phyloP scores from a whole-genome alignment of 2,888 invertebrate genomes.

The Meteorus cinctellus region DNA sequence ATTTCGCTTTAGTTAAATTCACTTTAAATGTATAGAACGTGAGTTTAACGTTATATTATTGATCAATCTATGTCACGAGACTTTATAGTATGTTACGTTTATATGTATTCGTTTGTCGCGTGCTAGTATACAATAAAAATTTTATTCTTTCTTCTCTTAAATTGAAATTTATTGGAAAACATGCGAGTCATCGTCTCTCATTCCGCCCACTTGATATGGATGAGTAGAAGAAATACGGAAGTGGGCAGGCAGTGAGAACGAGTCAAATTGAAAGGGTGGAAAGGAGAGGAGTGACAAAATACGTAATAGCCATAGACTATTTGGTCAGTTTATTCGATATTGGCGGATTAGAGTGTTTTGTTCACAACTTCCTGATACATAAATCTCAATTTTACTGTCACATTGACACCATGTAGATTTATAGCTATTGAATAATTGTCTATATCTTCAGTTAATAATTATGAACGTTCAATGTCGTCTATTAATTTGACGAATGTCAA shows the following conservation, averaged over 20 bases:
- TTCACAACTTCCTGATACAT: slow-evolving; percentile 61
- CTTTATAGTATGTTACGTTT: not conserved
- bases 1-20: not conserved
- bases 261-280: not conserved
- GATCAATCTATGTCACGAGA: not conserved
- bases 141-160: slow-evolving; percentile 52
- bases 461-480: not conserved
- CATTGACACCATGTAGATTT: slow-evolving; percentile 55
- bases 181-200: slow-evolving; percentile 52
- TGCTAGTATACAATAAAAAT: slow-evolving; percentile 51
- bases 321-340: slow-evolving; percentile 55
- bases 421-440: slow-evolving; percentile 42
- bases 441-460: not conserved
- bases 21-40: not conserved
- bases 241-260: not conserved
- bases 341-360: slow-evolving; percentile 53
- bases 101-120: slow-evolving; percentile 53
- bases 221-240: not conserved
- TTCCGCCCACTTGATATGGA: slow-evolving; percentile 23
- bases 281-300: not conserved
- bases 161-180: slow-evolving; percentile 58
- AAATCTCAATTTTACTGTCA: slow-evolving; percentile 63
- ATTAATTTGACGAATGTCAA: not conserved
- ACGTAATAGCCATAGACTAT: slow-evolving; percentile 45
- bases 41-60: not conserved